Base-by-base conservation (phyloP, 2,888 invertebrate genomes). In the Gisinianus flammeolus region DNA sequence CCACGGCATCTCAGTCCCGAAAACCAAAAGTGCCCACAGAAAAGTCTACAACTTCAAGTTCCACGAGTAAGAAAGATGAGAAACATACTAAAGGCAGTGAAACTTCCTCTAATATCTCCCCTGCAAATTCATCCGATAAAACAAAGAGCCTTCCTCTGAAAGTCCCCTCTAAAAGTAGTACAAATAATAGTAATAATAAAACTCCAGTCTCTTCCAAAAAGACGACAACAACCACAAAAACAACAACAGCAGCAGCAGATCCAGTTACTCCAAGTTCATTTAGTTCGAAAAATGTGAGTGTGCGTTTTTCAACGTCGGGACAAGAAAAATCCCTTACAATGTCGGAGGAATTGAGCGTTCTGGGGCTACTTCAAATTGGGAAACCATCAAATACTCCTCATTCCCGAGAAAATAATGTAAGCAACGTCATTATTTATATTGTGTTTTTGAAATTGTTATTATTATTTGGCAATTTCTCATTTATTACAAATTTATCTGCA, bases 251-350 rank as follows among this genome's bases (percentile, higher is more conserved):
- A 4, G n/a, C 6, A 44, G 16, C 6, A 44, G 44, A 10, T 44
- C n/a, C n/a, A n/a, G 44, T 10, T 44, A 44, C 16, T 44, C 44
- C 44, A 44, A 44, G 44, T 44, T 10, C 6, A 16, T 10, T 10
- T 44, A 6, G 6, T 6, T 16, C 6, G 44, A 54, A 54, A 54
- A 54, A 54, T 30, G 26, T 77, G 1, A 19, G 64, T 33, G n/a
- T 77, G 24, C 70, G 71, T n/a, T 77, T 77, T 71, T 70, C 70
- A 6, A 71, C 64, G 10, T 69, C 64, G 3, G 77, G 77, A 64
- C 69, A 64, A n/a, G 26, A 69, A 10, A 77, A 77, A 33, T 31
- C 56, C 44, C 62, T 77, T 16, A 70, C 77, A 4, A 10, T 77
- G 44, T 77, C 77, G 5, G 77, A 77, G 28, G 68, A 76, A 56